Conservation (phyloP, 1,140 invertebrate species). For the Myzus persicae region DNA sequence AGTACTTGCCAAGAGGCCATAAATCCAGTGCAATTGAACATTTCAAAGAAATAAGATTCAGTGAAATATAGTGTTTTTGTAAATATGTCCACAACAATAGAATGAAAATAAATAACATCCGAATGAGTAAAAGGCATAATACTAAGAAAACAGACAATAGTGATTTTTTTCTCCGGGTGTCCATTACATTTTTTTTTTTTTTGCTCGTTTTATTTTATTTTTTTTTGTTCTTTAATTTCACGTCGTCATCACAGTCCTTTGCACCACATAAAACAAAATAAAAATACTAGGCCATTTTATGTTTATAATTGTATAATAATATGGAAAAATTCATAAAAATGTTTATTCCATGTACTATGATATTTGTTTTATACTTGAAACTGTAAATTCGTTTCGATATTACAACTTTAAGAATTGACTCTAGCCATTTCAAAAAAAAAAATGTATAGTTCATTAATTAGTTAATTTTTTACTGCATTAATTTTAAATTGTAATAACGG, state of each 20-base stretch:
- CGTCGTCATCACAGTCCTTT: slow-evolving; percentile 27
- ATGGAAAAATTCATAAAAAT: background rate
- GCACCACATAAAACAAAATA: slow-evolving; percentile 25
- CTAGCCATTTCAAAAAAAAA: background rate
- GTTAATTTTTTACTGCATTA: background rate
- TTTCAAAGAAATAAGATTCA: slow-evolving; percentile 34
- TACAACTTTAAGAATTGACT: background rate
- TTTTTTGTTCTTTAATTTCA: slow-evolving; percentile 57
- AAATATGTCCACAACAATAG: slow-evolving; percentile 46
- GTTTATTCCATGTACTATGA: background rate
- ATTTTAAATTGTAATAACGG: background rate
- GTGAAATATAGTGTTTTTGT: slow-evolving; percentile 42
- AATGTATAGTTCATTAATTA: background rate
- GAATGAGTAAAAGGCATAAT: slow-evolving; percentile 17
- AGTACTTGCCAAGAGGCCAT: background rate
- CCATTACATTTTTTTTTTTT: slow-evolving; percentile 38
- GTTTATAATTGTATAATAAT: slow-evolving; percentile 21
- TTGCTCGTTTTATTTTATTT: slow-evolving; percentile 10
- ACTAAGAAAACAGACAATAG: slow-evolving; percentile 44
- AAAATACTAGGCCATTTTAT: background rate
- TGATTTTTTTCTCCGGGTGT: background rate
- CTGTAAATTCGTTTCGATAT: background rate
- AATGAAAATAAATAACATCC: slow-evolving; percentile 47
- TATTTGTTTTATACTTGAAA: background rate
- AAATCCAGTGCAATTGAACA: slow-evolving; percentile 26